Conservation (phyloP, 2,797 vertebrate genomes). For the Poecilia wingei region DNA sequence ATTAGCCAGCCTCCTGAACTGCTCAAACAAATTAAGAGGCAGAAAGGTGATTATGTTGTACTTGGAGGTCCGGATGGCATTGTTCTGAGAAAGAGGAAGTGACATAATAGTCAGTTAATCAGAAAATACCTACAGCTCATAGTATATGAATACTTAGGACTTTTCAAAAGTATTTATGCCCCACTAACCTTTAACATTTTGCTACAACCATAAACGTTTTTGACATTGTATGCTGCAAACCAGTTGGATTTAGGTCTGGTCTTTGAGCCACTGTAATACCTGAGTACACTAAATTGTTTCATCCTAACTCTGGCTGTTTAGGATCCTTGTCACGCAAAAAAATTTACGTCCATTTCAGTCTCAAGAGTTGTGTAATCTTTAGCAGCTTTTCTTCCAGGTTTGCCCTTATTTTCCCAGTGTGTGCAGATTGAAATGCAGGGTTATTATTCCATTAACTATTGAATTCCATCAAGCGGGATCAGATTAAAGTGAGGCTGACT, state of each 20-base stretch:
- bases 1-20: conserved; percentile 93
- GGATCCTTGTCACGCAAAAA: no score
- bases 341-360: no score
- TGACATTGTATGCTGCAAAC: background rate
- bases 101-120: background rate
- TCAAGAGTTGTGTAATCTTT: no score
- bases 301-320: no score
- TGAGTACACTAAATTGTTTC: background rate
- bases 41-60: conserved; percentile 92
- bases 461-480: background rate
- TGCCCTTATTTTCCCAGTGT: no score
- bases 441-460: no score
- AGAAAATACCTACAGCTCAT: background rate
- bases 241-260: background rate
- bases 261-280: background rate
- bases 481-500: background rate
- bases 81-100: conserved; percentile 79
- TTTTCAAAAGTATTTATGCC: background rate
- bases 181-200: background rate
- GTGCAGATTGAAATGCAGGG: no score
- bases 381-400: no score
- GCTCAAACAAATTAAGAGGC: conserved; percentile 93
- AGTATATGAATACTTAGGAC: background rate
- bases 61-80: conserved; percentile 92
- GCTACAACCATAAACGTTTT: background rate